Evolutionary conservation across 2,797 vertebrate genomes (phyloP).

Genomic region (Euthynnus affinis): DNA sequence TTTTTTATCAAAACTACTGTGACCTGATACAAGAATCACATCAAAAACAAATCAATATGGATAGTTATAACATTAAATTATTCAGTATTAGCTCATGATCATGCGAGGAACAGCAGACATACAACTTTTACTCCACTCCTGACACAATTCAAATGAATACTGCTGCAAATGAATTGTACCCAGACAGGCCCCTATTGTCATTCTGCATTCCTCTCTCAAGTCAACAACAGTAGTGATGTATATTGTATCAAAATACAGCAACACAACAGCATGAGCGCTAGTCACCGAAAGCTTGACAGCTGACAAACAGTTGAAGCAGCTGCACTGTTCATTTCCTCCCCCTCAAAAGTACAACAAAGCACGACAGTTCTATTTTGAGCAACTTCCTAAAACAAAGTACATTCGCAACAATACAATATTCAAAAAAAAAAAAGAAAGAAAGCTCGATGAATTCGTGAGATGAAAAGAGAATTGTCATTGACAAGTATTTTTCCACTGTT

Average conservation of each 20-base stretch:
- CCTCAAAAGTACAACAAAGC: slow-evolving; percentile 53
- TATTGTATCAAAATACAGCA: slow-evolving; percentile 52
- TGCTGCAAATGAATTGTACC: background rate
- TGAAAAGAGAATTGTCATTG: slow-evolving; percentile 22
- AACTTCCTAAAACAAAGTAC: slow-evolving; percentile 68
- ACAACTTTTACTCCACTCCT: background rate
- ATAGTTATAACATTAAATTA: background rate
- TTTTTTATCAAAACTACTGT: slow-evolving; percentile 4
- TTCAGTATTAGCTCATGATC: background rate
- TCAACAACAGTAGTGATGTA: slow-evolving; percentile 9
- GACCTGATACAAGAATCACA: background rate
- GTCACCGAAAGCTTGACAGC: slow-evolving; percentile 42
- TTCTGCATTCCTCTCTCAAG: slow-evolving; percentile 7
- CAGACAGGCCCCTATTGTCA: background rate
- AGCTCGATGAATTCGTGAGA: slow-evolving; percentile 10
- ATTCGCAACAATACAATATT: slow-evolving; percentile 51
- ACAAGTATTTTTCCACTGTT: slow-evolving; percentile 33
- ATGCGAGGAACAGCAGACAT: background rate
- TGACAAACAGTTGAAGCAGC: slow-evolving; percentile 60
- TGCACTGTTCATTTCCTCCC: slow-evolving; percentile 68
- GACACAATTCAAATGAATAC: background rate
- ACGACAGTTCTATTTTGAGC: slow-evolving; percentile 71
- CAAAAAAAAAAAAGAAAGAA: too few relatives aligned
- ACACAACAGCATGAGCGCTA: background rate
- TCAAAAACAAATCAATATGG: slow-evolving; percentile 27